Percentiles rank a stretch among this genome's conserved stretches.
Evolutionary conservation across 2,113 vertebrate species (phyloP).

Genomic region (Melozone crissalis): DNA sequence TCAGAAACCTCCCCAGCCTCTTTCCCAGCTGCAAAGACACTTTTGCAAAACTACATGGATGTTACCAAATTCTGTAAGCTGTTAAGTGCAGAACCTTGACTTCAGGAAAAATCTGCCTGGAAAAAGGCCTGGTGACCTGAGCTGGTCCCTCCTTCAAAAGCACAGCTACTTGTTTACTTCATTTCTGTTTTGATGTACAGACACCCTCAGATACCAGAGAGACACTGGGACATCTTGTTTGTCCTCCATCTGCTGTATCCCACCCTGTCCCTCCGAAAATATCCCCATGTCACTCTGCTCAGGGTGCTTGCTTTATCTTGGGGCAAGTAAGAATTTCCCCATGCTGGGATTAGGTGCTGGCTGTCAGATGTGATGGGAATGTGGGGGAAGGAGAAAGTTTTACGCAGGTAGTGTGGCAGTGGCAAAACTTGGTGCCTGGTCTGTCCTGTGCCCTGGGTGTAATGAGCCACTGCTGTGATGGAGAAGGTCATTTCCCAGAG

Average conservation of each 20-base stretch:
- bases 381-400: neutral
- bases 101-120: neutral
- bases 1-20: neutral
- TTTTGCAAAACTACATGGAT: neutral
- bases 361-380: neutral
- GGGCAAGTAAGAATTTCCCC: neutral
- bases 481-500: neutral
- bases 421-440: neutral
- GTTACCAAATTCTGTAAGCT: neutral
- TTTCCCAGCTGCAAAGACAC: neutral
- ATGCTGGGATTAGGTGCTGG: neutral
- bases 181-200: neutral
- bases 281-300: neutral
- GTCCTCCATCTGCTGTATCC: neutral
- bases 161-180: neutral
- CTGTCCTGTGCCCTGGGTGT: neutral
- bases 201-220: neutral
- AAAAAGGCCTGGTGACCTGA: neutral
- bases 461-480: neutral
- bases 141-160: neutral
- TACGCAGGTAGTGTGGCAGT: fast-evolving
- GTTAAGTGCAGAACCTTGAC: neutral
- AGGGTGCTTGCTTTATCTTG: neutral
- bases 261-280: neutral
- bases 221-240: neutral